These are phyloP conservation scores for Danio jaintianensis DNA, from an alignment of 2,797 vertebrate species.

Conservation along the genomic window DNA sequence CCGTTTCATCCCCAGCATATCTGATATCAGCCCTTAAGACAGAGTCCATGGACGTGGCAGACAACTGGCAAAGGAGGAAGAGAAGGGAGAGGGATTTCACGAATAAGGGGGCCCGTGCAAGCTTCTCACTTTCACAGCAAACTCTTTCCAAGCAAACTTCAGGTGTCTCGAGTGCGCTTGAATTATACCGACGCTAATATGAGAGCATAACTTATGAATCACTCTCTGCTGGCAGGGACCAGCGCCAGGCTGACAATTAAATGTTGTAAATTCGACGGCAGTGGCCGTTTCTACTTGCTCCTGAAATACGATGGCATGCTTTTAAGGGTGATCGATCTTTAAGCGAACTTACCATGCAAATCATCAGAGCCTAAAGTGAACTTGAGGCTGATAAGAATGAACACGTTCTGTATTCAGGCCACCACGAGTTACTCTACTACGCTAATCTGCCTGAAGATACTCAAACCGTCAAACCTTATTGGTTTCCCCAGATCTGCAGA, in stretches of 20 bases:
- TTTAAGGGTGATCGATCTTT: slow-evolving; percentile 45
- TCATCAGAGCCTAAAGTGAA: slow-evolving; percentile 10
- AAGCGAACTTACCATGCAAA: slow-evolving; percentile 25
- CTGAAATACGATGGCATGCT: slow-evolving; percentile 33
- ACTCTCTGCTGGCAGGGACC: slow-evolving; percentile 12
- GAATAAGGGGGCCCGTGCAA: slow-evolving; percentile 25
- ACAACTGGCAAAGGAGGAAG: slow-evolving; percentile 48
- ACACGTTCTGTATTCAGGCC: slow-evolving; percentile 19
- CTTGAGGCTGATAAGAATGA: slow-evolving; percentile 7
- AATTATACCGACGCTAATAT: slow-evolving; percentile 40
- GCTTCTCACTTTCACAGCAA: slow-evolving; percentile 49
- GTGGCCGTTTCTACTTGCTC: slow-evolving; percentile 6
- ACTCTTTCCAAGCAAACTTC: slow-evolving; percentile 39
- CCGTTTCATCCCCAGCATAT: slow-evolving; percentile 53
- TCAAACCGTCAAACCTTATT: slow-evolving; percentile 48
- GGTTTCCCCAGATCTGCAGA: slow-evolving; percentile 63
- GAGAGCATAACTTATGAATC: slow-evolving; percentile 36
- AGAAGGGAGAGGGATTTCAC: slow-evolving; percentile 16
- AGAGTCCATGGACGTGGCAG: slow-evolving; percentile 48
- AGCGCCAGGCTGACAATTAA: slow-evolving; percentile 32
- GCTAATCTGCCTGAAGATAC: slow-evolving; percentile 41
- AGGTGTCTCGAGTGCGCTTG: slow-evolving; percentile 31
- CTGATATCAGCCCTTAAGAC: slow-evolving; percentile 57
- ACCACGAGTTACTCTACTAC: slow-evolving; percentile 16
- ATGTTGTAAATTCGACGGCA: slow-evolving; percentile 21